Base-by-base conservation (phyloP, 2,888 invertebrate species). In the Entomobrya proxima region DNA sequence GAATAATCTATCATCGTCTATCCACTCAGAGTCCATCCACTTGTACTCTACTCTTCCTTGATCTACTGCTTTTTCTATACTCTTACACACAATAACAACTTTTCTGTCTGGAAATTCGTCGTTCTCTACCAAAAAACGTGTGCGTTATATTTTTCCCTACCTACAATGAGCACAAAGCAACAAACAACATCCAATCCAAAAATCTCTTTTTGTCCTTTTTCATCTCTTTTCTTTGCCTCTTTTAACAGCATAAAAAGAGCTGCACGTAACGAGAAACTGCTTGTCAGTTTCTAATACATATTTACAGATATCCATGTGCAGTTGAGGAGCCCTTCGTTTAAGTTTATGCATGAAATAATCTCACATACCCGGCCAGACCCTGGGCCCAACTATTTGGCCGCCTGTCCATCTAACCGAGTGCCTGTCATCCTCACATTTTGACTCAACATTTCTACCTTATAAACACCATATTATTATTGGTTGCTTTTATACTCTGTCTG, bases 1-100 rank as follows among this genome's bases (percentile, higher is more conserved):
- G 85, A 89, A 89, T 86, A 89, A 89, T 89, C 88, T 87, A 89
- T 89, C 89, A 89, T 89, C 88, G 88, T 89, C 89, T 89, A 78
- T 86, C 83, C 72, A 86, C 81, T 86, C 76, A 86, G 76, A 75
- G 76, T 72, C 85, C 82, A 82, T 82, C 82, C 76, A 85, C 85
- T 85, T 79, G 61, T 72, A 40, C 64, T 50, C 67, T 79, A 40
- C 78, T 81, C 80, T 32, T 40, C 27, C 40, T 82, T 75, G 82
- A 82, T 85, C 79, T 47, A 79, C 81, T 69, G 15, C 9, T 35
- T 72, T 32, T 44, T 30, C 44, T 9, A 40, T 40, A 69, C 69
- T 30, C n/a, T 72, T 72, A 47, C 50, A 72, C 75, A 75, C 55
- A 75, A 37, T 24, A 44, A 21, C 52, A 55, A 35, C 75, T 35